phyloP scores from a whole-genome alignment of 2,888 invertebrate species.

The Hydrotaea diabolus region DNA sequence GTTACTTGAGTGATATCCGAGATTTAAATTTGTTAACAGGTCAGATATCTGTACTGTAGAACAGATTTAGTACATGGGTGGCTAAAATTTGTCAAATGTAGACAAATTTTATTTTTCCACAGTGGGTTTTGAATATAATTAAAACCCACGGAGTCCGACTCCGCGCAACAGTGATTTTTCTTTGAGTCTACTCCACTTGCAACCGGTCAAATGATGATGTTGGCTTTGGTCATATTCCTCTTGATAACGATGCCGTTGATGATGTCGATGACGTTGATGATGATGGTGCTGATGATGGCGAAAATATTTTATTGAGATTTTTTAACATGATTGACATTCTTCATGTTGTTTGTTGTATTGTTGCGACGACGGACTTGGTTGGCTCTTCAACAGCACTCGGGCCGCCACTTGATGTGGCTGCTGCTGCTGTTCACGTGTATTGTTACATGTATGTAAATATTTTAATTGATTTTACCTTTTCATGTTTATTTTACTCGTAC shows the following conservation, averaged over 20 bases:
- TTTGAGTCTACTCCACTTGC: not conserved
- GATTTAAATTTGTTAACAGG: too few species aligned
- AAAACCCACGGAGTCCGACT: too few species aligned
- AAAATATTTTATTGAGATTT: constrained; percentile 33
- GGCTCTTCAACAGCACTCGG: not conserved
- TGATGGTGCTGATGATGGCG: not conserved
- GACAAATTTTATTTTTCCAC: too few species aligned
- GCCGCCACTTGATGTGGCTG: not conserved
- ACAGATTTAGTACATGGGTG: too few species aligned
- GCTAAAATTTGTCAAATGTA: too few species aligned
- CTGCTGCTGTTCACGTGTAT: not conserved
- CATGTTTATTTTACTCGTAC: constrained; percentile 32
- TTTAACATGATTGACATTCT: constrained; percentile 45
- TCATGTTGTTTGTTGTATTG: constrained; percentile 14
- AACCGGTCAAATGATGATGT: constrained; percentile 22
- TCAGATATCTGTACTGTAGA: too few species aligned
- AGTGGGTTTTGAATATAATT: too few species aligned
- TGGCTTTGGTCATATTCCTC: not conserved
- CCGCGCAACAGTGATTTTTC: not conserved
- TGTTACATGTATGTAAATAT: constrained; percentile 48
- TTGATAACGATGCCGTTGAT: not conserved
- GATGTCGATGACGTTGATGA: not conserved
- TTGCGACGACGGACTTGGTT: not conserved
- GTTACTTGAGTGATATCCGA: too few species aligned
- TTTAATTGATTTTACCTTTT: constrained; percentile 53